These are phyloP conservation scores for Panthera uncia DNA, from an alignment of 2,113 vertebrate species.

Conservation along the genomic window DNA sequence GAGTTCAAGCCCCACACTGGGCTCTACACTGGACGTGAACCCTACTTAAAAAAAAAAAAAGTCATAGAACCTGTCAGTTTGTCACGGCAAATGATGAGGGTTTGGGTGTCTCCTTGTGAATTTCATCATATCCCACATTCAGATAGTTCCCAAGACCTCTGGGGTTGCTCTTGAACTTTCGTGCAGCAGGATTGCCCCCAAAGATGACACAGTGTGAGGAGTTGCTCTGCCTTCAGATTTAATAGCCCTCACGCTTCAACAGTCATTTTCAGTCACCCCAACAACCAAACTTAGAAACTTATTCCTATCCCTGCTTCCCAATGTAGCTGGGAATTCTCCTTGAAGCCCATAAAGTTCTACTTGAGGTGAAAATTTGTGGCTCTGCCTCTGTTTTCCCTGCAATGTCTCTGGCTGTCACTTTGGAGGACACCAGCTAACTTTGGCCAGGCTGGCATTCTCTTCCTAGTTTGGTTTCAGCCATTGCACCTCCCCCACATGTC, in stretches of 20 bases:
- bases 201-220: background rate
- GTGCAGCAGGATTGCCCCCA: background rate
- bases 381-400: background rate
- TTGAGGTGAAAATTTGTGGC: background rate
- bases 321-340: background rate
- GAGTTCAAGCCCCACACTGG: no score
- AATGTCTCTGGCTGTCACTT: background rate
- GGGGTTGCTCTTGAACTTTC: background rate
- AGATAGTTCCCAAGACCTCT: background rate
- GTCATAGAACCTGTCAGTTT: background rate
- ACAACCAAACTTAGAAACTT: background rate
- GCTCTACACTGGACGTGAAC: no score
- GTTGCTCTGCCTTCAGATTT: background rate
- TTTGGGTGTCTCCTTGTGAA: background rate
- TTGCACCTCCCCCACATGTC: background rate
- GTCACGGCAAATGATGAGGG: background rate
- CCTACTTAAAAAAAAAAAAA: no score
- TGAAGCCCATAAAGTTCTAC: rapidly evolving
- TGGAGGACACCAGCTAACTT: background rate
- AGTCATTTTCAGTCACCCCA: background rate
- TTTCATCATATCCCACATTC: background rate
- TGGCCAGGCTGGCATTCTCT: background rate
- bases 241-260: background rate
- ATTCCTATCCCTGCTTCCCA: background rate
- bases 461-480: background rate